A percentile compares a stretch with the other conserved stretches of the same genome.
phyloP scores from a whole-genome alignment of 2,113 vertebrate genomes.

The Brachyhypopomus occidentalis region DNA sequence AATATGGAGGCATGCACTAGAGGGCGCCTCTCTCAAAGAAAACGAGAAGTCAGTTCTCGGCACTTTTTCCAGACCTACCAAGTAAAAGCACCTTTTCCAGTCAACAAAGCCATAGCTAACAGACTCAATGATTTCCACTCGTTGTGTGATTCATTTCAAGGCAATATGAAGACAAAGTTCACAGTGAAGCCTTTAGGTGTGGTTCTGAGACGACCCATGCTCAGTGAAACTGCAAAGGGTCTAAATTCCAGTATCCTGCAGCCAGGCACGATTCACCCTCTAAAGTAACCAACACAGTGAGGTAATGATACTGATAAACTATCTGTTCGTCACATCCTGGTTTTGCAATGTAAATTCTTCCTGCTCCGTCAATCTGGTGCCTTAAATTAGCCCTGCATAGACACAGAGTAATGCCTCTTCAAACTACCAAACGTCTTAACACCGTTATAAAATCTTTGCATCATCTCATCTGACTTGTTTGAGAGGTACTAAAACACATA shows the following conservation, averaged over 20 bases:
- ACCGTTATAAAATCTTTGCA: background rate
- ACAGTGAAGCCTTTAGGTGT: background rate
- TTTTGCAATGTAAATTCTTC: slow-evolving; percentile 34
- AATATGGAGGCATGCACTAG: slow-evolving; percentile 36
- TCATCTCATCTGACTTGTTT: background rate
- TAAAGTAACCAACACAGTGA: slow-evolving; percentile 6
- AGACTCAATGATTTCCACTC: background rate
- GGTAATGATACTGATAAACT: slow-evolving; percentile 53
- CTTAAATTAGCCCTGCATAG: background rate
- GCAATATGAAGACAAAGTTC: background rate
- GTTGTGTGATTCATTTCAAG: background rate
- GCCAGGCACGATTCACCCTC: background rate
- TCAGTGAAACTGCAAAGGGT: background rate
- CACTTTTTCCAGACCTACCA: too few relatives aligned
- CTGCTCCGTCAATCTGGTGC: background rate
- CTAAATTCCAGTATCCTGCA: background rate
- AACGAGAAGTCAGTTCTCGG: background rate
- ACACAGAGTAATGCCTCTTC: background rate
- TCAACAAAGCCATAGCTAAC: background rate
- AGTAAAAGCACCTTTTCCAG: too few relatives aligned
- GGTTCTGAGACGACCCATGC: background rate
- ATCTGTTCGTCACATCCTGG: background rate
- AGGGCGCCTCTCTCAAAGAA: slow-evolving; percentile 32
- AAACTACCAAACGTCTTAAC: background rate
- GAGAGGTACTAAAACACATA: too few relatives aligned